Evolutionary conservation across 2,888 invertebrate species (phyloP).

Genomic region (Melangyna quadrimaculata): DNA sequence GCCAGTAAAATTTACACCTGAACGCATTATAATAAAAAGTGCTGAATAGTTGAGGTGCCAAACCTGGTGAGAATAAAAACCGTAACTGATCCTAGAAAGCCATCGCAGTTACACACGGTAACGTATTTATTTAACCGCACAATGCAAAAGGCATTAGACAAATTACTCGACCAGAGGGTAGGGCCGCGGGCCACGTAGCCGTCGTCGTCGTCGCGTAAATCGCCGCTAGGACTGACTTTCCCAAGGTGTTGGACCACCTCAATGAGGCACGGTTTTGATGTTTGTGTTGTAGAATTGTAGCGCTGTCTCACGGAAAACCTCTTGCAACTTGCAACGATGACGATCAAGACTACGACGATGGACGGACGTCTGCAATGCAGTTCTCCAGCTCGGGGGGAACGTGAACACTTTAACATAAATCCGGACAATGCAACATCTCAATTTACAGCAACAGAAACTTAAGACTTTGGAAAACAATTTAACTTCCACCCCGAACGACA

Average conservation of each 20-base stretch:
- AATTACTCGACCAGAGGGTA: slow-evolving; percentile 59
- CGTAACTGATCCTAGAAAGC: slow-evolving; percentile 56
- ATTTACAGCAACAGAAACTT: slow-evolving; percentile 68
- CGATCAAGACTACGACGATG: slow-evolving; percentile 10
- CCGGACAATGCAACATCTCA: slow-evolving; percentile 70
- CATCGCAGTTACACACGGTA: slow-evolving; percentile 19
- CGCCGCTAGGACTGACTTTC: slow-evolving; percentile 60
- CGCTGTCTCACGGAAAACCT: slow-evolving; percentile 54
- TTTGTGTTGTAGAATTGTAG: slow-evolving; percentile 58
- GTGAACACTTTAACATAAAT: slow-evolving; percentile 69
- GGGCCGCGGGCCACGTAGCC: slow-evolving; percentile 10
- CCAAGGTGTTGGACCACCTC: slow-evolving; percentile 72
- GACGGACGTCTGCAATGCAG: slow-evolving; percentile 7
- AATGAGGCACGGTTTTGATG: slow-evolving; percentile 69
- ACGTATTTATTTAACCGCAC: slow-evolving; percentile 53
- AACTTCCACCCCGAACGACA: slow-evolving; percentile 51
- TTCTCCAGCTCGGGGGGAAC: slow-evolving; percentile 53
- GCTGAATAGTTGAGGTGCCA: slow-evolving; percentile 54
- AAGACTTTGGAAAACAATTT: slow-evolving; percentile 49
- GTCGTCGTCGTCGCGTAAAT: slow-evolving; percentile 34
- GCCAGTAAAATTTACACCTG: slow-evolving; percentile 71
- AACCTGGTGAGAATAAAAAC: slow-evolving; percentile 48
- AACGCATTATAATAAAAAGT: slow-evolving; percentile 50
- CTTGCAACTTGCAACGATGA: slow-evolving; percentile 34
- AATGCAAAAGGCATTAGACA: slow-evolving; percentile 58